Evolutionary conservation across 1,140 invertebrate species (phyloP).

Genomic region (Platorchestia sp.): DNA sequence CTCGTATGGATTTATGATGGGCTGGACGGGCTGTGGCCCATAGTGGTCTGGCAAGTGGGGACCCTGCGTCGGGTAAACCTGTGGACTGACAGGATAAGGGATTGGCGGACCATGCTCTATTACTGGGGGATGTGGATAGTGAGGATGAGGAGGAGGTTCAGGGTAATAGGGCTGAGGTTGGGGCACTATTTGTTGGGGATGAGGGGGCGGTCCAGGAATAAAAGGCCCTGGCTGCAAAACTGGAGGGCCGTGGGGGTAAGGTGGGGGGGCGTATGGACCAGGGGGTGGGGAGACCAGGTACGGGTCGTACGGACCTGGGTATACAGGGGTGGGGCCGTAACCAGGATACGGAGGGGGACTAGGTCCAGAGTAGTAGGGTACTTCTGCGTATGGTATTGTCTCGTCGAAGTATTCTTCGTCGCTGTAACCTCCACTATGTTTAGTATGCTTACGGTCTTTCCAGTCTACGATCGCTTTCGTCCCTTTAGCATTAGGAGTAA

Average conservation of each 20-base stretch:
- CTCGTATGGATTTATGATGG: not conserved
- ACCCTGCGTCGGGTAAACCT: not conserved
- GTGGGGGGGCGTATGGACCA: not conserved
- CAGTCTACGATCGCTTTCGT: not conserved
- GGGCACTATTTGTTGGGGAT: not conserved
- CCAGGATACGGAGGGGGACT: constrained; percentile 47
- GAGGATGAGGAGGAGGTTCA: constrained; percentile 4
- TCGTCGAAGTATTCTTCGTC: not conserved
- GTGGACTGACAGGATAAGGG: not conserved
- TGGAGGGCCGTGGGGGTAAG: not conserved
- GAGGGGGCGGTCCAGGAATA: not conserved
- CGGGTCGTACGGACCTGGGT: not conserved
- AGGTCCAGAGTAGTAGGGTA: constrained; percentile 31
- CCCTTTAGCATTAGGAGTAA: constrained; percentile 64
- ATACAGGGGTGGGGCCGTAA: constrained; percentile 23
- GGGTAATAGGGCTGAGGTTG: constrained; percentile 10
- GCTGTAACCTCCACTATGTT: constrained; percentile 1
- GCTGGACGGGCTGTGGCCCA: not conserved
- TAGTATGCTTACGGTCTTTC: constrained; percentile 11
- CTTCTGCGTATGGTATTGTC: not conserved
- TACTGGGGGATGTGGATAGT: not conserved
- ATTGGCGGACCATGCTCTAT: not conserved
- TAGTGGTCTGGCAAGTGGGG: not conserved
- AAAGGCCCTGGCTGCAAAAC: not conserved
- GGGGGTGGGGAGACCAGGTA: not conserved